These are phyloP conservation scores for Gobionotothen gibberifrons DNA, from an alignment of 2,797 vertebrate genomes.

Conservation along the genomic window DNA sequence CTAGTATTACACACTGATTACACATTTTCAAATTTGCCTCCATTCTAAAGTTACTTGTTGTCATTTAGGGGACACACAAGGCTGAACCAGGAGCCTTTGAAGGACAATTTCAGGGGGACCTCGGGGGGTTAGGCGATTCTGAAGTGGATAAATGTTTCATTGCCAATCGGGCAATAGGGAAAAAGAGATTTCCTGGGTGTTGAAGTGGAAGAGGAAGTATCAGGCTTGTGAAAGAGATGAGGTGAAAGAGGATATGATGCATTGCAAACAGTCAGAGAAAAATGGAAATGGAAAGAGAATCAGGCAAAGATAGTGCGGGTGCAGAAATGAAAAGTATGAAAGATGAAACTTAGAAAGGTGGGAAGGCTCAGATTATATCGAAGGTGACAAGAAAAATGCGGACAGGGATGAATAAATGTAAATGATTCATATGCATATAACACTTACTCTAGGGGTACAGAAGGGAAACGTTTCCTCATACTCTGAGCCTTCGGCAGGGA, in stretches of 20 bases:
- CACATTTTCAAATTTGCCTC: constrained; percentile 26
- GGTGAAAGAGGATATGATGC: constrained; percentile 39
- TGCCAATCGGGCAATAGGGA: constrained; percentile 45
- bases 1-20: constrained; percentile 22
- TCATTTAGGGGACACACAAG: constrained; percentile 22
- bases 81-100: constrained; percentile 36
- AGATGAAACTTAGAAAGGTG: constrained; percentile 27
- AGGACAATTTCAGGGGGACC: constrained; percentile 54
- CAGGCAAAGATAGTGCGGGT: constrained; percentile 17
- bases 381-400: constrained; percentile 28
- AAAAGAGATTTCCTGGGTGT: constrained; percentile 51
- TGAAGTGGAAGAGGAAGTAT: constrained; percentile 29
- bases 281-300: constrained; percentile 38
- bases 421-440: constrained; percentile 43
- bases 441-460: not conserved
- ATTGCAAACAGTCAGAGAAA: constrained; percentile 36
- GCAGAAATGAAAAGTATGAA: constrained; percentile 27
- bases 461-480: constrained; percentile 10
- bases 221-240: constrained; percentile 24
- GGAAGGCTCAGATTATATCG: constrained; percentile 16
- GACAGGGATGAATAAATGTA: constrained; percentile 32
- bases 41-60: constrained; percentile 29
- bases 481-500: constrained; percentile 17
- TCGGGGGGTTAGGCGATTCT: constrained; percentile 23
- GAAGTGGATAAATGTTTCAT: constrained; percentile 68